phyloP scores from a whole-genome alignment of 2,888 invertebrate genomes.

The Gari tellinella region DNA sequence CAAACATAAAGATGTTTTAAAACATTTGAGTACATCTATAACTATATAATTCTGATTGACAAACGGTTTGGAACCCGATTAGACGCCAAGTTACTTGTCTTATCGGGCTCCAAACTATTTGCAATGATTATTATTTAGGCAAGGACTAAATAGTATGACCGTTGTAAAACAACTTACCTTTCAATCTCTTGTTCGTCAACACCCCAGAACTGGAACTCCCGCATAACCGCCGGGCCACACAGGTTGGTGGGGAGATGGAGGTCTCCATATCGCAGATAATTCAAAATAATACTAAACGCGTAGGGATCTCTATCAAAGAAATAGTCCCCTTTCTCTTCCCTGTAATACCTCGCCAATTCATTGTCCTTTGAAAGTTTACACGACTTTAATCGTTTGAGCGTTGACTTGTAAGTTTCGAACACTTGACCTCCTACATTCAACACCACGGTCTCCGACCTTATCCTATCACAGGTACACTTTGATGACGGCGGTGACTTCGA shows the following conservation, averaged over 20 bases:
- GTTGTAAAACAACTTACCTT: no score
- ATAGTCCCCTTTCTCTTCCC: slow-evolving; percentile 72
- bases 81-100: no score
- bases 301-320: slow-evolving; percentile 81
- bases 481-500: slow-evolving; percentile 25
- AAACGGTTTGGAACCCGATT: no score
- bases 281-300: slow-evolving; percentile 78
- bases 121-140: no score
- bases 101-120: no score
- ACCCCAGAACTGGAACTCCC: slow-evolving; percentile 82
- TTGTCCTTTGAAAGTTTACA: slow-evolving; percentile 71
- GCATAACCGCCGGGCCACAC: slow-evolving; percentile 79
- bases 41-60: no score
- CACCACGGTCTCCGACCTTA: slow-evolving; percentile 64
- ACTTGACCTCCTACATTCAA: slow-evolving; percentile 78
- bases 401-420: slow-evolving; percentile 77
- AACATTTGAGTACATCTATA: no score
- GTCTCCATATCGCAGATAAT: slow-evolving; percentile 80
- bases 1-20: no score
- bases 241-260: slow-evolving; percentile 79
- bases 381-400: slow-evolving; percentile 68
- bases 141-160: no score
- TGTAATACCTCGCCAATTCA: slow-evolving; percentile 72
- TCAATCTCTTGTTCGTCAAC: slow-evolving; percentile 80
- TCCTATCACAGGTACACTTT: slow-evolving; percentile 55